Percentiles rank a stretch among this genome's conserved stretches.
Evolutionary conservation across 2,113 vertebrate species (phyloP).

Genomic region (Rhadina sibilatrix): DNA sequence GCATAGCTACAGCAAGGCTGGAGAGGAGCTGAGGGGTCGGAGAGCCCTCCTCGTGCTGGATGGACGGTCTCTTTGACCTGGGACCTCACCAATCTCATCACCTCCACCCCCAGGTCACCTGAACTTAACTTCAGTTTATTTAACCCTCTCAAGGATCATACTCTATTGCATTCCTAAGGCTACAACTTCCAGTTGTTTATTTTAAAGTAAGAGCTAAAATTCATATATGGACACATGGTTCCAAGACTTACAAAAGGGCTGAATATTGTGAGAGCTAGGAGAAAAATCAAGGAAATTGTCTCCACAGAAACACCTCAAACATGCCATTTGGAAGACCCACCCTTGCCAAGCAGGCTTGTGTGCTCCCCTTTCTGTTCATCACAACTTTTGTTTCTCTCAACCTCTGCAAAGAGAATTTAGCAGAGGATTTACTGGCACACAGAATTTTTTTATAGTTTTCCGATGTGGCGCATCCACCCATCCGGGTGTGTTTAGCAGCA

Average conservation of each 20-base stretch:
- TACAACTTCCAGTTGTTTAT: fast-evolving
- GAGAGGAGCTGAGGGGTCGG: neutral
- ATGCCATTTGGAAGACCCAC: fast-evolving
- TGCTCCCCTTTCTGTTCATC: neutral
- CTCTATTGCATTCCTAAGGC: neutral
- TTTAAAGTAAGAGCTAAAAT: neutral
- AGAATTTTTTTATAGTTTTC: neutral
- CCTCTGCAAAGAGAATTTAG: neutral
- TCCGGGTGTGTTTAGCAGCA: neutral
- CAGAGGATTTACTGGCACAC: neutral
- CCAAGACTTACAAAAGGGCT: neutral
- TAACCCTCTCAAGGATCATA: neutral
- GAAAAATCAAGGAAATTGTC: neutral
- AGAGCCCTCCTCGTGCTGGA: neutral
- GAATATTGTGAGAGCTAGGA: neutral
- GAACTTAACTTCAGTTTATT: neutral
- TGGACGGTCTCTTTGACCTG: neutral
- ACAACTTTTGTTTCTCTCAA: neutral
- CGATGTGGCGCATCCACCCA: neutral
- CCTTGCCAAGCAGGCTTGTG: neutral
- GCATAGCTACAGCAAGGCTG: neutral
- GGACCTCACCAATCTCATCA: neutral
- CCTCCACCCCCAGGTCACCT: neutral
- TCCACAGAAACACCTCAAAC: neutral
- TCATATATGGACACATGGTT: neutral